These are phyloP conservation scores for Catocala fraxini DNA, from an alignment of 2,888 invertebrate species.

Conservation along the genomic window DNA sequence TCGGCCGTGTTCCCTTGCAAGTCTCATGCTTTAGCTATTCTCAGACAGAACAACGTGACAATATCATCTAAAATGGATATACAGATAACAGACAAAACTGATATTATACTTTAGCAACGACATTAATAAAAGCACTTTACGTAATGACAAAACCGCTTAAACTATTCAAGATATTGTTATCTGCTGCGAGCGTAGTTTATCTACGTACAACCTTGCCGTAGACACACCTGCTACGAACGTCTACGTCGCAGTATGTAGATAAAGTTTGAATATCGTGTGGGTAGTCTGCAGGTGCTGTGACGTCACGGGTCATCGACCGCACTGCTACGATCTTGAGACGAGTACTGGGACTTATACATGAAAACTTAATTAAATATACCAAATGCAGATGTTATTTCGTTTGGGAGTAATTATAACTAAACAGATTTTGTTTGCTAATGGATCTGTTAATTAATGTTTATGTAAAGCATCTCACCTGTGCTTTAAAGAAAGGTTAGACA, in stretches of 20 bases:
- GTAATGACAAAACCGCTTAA: too few relatives aligned
- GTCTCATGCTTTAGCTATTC: too few relatives aligned
- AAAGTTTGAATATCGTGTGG: constrained; percentile 27
- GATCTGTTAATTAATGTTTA: too few relatives aligned
- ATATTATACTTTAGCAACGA: too few relatives aligned
- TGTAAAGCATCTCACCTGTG: too few relatives aligned
- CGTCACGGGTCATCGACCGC: constrained; percentile 18
- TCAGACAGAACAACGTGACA: too few relatives aligned
- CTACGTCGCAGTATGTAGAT: constrained; percentile 24
- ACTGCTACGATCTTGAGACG: background rate
- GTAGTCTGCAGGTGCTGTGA: constrained; percentile 17
- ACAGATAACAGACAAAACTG: too few relatives aligned
- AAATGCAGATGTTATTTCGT: background rate
- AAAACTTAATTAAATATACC: background rate
- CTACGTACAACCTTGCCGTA: constrained; percentile 31
- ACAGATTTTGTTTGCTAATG: too few relatives aligned
- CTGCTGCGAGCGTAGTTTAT: constrained; percentile 28
- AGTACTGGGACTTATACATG: background rate
- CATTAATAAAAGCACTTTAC: constrained; percentile 2
- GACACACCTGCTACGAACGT: constrained; percentile 32
- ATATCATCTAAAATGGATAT: too few relatives aligned
- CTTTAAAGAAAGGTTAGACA: too few relatives aligned
- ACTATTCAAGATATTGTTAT: background rate
- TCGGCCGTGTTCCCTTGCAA: too few relatives aligned
- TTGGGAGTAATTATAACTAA: background rate